A percentile compares a stretch with the other conserved stretches of the same genome.
Evolutionary conservation across 2,797 vertebrate species (phyloP).

Genomic region (Lutjanus campechanus): DNA sequence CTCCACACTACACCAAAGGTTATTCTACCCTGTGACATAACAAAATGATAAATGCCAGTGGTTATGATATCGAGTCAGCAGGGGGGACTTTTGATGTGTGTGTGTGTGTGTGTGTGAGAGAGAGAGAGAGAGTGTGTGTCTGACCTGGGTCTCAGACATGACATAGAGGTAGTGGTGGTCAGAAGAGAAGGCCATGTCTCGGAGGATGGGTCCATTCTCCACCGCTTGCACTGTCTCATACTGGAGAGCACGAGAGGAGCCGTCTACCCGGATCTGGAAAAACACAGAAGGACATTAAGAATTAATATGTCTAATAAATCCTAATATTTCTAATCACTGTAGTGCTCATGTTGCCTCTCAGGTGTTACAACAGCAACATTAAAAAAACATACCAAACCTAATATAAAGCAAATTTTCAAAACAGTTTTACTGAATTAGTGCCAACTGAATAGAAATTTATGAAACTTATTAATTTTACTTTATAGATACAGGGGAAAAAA

Average conservation of each 20-base stretch:
- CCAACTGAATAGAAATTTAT: neutral
- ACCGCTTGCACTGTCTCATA: constrained; percentile 96
- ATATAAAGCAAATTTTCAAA: neutral
- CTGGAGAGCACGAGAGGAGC: constrained; percentile 90
- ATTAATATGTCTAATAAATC: neutral
- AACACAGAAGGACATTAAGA: constrained; percentile 32
- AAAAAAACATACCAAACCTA: neutral
- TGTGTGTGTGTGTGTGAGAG: constrained; percentile 15
- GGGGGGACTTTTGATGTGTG: constrained; percentile 16
- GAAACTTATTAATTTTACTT: neutral
- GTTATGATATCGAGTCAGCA: constrained; percentile 49
- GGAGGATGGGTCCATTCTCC: constrained; percentile 90
- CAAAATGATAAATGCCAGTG: constrained; percentile 55
- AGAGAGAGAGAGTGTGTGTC: constrained; percentile 20
- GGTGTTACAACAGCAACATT: neutral
- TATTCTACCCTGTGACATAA: constrained; percentile 56
- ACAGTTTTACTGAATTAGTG: neutral
- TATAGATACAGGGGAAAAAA: neutral
- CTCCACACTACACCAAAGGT: constrained; percentile 47
- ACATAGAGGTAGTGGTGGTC: constrained; percentile 95
- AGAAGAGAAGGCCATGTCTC: constrained; percentile 97
- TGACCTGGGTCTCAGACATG: constrained; percentile 97
- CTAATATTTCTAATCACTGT: neutral
- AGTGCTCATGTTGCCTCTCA: neutral
- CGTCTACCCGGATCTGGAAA: constrained; percentile 94